phyloP scores from a whole-genome alignment of 2,888 invertebrate genomes.

The Cheilosia impressa region DNA sequence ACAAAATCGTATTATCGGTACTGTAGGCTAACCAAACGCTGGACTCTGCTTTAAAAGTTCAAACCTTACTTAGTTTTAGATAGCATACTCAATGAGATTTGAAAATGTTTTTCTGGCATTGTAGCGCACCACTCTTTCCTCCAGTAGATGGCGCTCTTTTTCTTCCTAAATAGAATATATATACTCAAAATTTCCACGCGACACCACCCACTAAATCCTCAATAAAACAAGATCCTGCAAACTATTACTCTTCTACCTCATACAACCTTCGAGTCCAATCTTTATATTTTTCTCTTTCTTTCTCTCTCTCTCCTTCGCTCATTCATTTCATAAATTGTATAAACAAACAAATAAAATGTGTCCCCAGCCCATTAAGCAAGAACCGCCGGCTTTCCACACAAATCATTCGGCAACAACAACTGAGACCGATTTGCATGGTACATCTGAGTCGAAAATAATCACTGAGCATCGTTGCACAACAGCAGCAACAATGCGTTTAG shows the following conservation, averaged over 20 bases:
- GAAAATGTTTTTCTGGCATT: too few species aligned
- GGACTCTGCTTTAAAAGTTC: too few species aligned
- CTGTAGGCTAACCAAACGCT: too few species aligned
- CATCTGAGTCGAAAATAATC: slow-evolving; percentile 83
- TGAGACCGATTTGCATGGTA: slow-evolving; percentile 82
- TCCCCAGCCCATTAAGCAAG: slow-evolving; percentile 78
- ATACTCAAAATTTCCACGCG: too few species aligned
- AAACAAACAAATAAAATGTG: slow-evolving; percentile 10
- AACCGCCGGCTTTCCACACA: slow-evolving; percentile 81
- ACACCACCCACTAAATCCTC: neutral
- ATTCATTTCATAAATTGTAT: slow-evolving; percentile 30
- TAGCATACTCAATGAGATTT: too few species aligned
- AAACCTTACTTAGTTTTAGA: too few species aligned
- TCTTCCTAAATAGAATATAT: neutral
- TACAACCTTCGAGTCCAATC: neutral
- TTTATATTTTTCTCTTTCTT: slow-evolving; percentile 16
- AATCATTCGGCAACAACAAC: slow-evolving; percentile 80
- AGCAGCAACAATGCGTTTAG: slow-evolving; percentile 84
- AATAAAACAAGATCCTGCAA: neutral
- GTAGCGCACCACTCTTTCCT: too few species aligned
- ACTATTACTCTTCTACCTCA: neutral
- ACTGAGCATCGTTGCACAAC: slow-evolving; percentile 84
- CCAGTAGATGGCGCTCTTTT: too few species aligned
- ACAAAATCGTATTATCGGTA: neutral
- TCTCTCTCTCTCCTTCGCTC: slow-evolving; percentile 31